These are phyloP conservation scores for Connochaetes taurinus DNA, from an alignment of 2,113 vertebrate species.

Conservation along the genomic window DNA sequence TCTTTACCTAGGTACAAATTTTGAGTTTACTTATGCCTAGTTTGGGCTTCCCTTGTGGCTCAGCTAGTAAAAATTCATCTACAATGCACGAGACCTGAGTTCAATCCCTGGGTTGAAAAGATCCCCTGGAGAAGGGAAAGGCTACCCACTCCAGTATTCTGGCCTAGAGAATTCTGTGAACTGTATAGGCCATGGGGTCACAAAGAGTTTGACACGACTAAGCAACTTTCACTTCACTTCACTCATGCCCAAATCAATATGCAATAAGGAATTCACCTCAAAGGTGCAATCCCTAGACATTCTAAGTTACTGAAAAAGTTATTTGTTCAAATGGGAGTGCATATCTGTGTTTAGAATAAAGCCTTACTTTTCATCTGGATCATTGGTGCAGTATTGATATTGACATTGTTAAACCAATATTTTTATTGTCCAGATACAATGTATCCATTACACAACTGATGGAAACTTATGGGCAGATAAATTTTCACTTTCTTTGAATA, in stretches of 20 bases:
- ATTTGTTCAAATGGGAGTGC: background rate
- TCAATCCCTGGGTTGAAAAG: background rate
- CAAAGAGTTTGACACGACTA: background rate
- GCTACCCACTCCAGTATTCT: background rate
- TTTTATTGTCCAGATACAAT: background rate
- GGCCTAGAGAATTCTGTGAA: background rate
- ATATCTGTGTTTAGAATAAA: background rate
- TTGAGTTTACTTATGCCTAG: background rate
- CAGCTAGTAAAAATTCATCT: background rate
- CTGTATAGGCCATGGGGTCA: background rate
- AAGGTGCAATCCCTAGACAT: background rate
- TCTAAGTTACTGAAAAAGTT: background rate
- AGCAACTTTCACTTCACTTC: background rate
- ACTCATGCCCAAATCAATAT: background rate
- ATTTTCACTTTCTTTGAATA: background rate
- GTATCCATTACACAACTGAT: background rate
- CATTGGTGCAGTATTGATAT: background rate
- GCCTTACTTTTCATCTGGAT: background rate
- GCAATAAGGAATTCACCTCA: background rate
- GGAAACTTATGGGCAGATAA: background rate
- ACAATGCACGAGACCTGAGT: fast-evolving
- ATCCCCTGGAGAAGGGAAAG: background rate
- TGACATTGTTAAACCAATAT: background rate
- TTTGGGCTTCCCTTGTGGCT: background rate
- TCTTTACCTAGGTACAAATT: background rate